A percentile compares a stretch with the other conserved stretches of the same genome.
phyloP scores from a whole-genome alignment of 2,113 vertebrate species.

The Aythya baeri region DNA sequence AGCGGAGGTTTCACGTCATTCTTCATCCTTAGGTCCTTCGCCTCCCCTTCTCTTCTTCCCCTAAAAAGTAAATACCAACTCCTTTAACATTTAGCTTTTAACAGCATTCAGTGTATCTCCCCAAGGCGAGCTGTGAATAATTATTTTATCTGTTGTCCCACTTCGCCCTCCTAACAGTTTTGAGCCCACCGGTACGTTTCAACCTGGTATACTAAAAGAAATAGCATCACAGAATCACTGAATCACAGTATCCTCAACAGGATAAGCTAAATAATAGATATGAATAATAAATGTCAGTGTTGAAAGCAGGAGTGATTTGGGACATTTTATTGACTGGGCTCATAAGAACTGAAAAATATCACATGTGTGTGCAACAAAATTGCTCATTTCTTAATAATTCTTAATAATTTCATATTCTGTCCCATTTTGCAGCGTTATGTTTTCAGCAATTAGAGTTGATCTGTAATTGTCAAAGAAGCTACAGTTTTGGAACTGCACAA shows the following conservation, averaged over 20 bases:
- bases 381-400: neutral
- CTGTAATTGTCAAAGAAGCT: neutral
- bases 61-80: neutral
- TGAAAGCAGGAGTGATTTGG: neutral
- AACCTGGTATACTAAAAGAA: neutral
- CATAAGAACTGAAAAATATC: neutral
- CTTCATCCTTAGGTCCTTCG: neutral
- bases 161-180: neutral
- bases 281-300: too few relatives aligned
- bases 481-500: neutral
- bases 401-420: neutral
- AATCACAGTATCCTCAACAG: neutral
- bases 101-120: neutral
- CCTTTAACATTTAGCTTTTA: neutral
- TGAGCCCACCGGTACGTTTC: neutral
- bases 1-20: neutral
- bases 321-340: neutral
- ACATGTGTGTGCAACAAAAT: neutral
- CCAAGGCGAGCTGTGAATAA: neutral
- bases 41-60: too few relatives aligned
- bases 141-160: neutral
- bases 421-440: neutral
- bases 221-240: too few relatives aligned
- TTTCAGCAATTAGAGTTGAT: neutral
- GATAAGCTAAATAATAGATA: too few relatives aligned